These are phyloP conservation scores for Tetramorium bicarinatum DNA, from an alignment of 2,888 invertebrate species.

Conservation along the genomic window DNA sequence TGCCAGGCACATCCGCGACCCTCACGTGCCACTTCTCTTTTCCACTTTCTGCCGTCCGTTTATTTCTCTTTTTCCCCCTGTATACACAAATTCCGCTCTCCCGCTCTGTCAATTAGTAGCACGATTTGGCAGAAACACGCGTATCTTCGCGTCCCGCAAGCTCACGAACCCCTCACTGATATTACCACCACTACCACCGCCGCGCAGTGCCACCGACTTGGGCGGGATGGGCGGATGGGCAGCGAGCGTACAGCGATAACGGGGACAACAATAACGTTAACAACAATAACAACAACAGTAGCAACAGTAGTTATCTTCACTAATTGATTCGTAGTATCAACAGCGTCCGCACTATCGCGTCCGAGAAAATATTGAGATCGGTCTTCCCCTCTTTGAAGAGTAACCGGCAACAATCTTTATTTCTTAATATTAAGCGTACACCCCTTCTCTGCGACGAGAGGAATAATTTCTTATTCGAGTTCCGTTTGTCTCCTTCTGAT, in stretches of 20 bases:
- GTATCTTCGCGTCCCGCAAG: neutral
- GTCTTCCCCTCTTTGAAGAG: neutral
- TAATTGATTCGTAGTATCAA: constrained; percentile 15
- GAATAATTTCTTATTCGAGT: neutral
- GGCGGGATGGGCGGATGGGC: constrained; percentile 6
- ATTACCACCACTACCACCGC: neutral
- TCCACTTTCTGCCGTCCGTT: constrained; percentile 1
- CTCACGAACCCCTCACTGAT: neutral
- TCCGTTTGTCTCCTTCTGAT: neutral
- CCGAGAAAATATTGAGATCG: constrained; percentile 41
- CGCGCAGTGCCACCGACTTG: constrained; percentile 11
- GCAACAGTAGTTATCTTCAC: constrained; percentile 18
- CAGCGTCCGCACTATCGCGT: constrained; percentile 27
- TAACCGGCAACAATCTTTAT: neutral
- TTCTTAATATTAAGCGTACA: neutral
- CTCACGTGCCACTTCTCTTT: constrained; percentile 17
- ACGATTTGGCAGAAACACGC: constrained; percentile 20
- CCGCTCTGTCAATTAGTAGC: neutral
- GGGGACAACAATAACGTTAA: constrained; percentile 29
- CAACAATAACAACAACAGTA: constrained; percentile 49
- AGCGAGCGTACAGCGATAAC: constrained; percentile 7
- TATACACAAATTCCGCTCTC: neutral
- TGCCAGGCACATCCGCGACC: neutral
- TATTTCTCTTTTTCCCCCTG: constrained; percentile 4
- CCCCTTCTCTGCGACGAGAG: neutral